A percentile compares a stretch with the other conserved stretches of the same genome.
Conservation (phyloP, 2,797 vertebrate species). For the Hozukius guyotensis region DNA sequence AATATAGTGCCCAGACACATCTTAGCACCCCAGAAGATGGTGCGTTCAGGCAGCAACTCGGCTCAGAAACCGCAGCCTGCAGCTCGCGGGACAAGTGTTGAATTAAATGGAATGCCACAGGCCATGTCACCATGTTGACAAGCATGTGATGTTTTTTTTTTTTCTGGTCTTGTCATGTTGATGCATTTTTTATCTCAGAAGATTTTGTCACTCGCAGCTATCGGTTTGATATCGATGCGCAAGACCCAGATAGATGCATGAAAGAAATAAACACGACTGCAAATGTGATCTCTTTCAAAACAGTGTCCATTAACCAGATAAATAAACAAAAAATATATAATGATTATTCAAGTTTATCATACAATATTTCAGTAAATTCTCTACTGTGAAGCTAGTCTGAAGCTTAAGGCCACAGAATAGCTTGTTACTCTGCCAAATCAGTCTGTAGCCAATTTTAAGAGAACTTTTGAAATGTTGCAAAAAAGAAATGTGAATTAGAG, state of each 20-base stretch:
- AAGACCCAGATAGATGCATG: neutral
- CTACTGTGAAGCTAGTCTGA: neutral
- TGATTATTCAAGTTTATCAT: neutral
- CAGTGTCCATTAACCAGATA: neutral
- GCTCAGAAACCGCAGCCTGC: slow-evolving; percentile 31
- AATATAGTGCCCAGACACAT: slow-evolving; percentile 67
- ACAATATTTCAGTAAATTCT: neutral
- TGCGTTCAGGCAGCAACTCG: slow-evolving; percentile 40
- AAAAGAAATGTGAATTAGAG: too few relatives aligned
- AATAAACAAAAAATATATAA: neutral
- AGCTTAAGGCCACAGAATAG: neutral
- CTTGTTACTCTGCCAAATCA: neutral
- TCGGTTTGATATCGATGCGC: neutral
- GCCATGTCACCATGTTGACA: slow-evolving; percentile 53
- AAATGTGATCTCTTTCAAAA: neutral
- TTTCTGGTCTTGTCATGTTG: neutral
- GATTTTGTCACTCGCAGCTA: neutral
- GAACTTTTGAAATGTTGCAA: too few relatives aligned
- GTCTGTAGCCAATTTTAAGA: too few relatives aligned
- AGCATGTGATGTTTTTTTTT: slow-evolving; percentile 12
- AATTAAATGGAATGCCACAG: slow-evolving; percentile 62
- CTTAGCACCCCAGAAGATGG: slow-evolving; percentile 51
- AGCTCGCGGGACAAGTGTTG: slow-evolving; percentile 44
- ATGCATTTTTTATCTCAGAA: neutral
- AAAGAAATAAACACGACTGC: neutral